Base-by-base conservation (phyloP, 1,140 invertebrate species). In the Apis cerana region DNA sequence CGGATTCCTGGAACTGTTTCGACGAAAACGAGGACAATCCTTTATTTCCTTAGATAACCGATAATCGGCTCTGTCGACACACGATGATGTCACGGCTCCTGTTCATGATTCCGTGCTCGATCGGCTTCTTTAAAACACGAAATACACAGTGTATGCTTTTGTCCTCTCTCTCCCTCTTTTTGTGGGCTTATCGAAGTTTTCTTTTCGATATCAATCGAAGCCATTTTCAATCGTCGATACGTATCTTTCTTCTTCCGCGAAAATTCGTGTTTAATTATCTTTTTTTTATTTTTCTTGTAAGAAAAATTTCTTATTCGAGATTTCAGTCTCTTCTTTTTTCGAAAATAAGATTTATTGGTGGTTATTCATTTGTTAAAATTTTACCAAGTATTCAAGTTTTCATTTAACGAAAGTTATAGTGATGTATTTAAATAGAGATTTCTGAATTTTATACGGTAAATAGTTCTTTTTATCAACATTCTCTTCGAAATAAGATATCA, bases 21-120 rank as follows among this genome's bases (percentile, higher is more conserved):
- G 64, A 77, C 87, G 75, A 83, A 90, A 90, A 88, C 85, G 82
- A 59, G 77, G 87, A 81, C 83, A 80, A 86, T 83, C 86, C 83
- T 88, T 90, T 87, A 86, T 87, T 87, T 87, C 85, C 77, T 58
- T 70, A 87, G 81, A 82, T 82, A 82, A 82, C 75, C 27, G 56
- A 33, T 78, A 82, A 82, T 82, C 81, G 80, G 52, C n/a, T 80
- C 54, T 65, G 77, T 80, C 76, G 77, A 80, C 62, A 83, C n/a
- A 2, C 69, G 77, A 67, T 83, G 75, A 83, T 54, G 69, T 67
- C 76, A 83, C 23, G 56, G 76, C 77, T 83, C 82, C 76, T 64
- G 67, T 77, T 27, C 43, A 43, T 59, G 27, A 80, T 74, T 58
- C 2, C 7, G 11, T 43, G 48, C 43, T 27, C 61, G 54, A 50